Base-by-base conservation (phyloP, 2,888 invertebrate species). In the Ypsolopha sequella region DNA sequence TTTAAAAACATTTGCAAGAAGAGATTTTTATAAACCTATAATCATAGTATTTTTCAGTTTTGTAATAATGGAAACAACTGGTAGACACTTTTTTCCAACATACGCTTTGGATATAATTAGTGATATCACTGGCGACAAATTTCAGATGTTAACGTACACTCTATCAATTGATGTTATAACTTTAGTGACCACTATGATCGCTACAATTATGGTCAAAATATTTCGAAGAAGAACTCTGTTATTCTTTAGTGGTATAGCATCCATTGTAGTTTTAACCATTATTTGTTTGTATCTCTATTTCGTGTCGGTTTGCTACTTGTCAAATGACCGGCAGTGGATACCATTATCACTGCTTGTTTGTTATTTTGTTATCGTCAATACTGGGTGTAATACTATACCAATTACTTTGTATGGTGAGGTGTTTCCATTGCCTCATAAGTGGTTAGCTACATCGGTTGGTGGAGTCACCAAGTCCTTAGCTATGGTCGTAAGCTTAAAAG, bases 331-430 rank as follows among this genome's bases (percentile, higher is more conserved):
- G 14, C 38, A 63, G 0, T 69, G 66, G 65, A 59, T 78, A 50
- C 65, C 76, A 0, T 54, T 73, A 35, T 41, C 56, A 0, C 46
- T 80, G 9, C 73, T 78, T 24, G 60, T 64, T 0, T 33, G 65
- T 0, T 79, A 70, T 54, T 76, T 76, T 46, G 59, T 76, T 14
- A 53, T 78, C 13, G 63, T 64, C 0, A 81, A 79, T 55, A 64
- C 79, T 14, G 81, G 80, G 1, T 74, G 76, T 50, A 70, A 75
- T 6, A 68, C 76, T 0, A 75, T 80, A 51, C 72, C 80, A 1
- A 53, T 76, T 11, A 68, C 71, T 2, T 61, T 80, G 10, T 53
- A 76, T 33, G 81, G 81, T 0, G 81, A 81, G 57, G 53, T 80
- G 6, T 73, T 72, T 41, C 80, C 80, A 0, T 62, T 80, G 41